These are phyloP conservation scores for Intellagama lesueurii DNA, from an alignment of 2,797 vertebrate genomes.

Conservation along the genomic window DNA sequence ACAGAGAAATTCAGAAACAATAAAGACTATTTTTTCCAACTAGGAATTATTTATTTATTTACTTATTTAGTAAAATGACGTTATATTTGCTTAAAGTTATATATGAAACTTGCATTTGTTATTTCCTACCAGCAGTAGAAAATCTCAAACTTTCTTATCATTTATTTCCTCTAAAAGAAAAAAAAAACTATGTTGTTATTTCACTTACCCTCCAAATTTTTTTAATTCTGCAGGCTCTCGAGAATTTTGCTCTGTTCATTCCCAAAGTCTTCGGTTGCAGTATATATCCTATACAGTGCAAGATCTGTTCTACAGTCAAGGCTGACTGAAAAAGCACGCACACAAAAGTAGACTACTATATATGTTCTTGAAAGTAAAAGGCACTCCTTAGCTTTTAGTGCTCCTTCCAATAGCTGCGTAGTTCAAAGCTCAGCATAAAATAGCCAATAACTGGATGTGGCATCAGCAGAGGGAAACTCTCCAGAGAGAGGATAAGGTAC, in stretches of 20 bases:
- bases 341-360: constrained; percentile 69
- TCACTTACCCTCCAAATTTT: constrained; percentile 92
- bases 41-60: not conserved
- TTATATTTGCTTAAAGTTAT: constrained; percentile 10
- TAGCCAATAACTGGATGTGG: constrained; percentile 77
- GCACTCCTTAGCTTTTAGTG: constrained; percentile 85
- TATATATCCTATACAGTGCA: constrained; percentile 54
- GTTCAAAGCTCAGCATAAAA: constrained; percentile 78
- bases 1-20: constrained; percentile 31
- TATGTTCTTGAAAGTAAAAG: constrained; percentile 80
- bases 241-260: constrained; percentile 88
- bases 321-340: constrained; percentile 20
- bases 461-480: constrained; percentile 60
- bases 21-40: constrained; percentile 20
- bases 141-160: not conserved
- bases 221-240: constrained; percentile 86
- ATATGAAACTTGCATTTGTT: constrained; percentile 16
- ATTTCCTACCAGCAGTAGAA: constrained; percentile 32
- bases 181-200: constrained; percentile 40
- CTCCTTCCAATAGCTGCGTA: constrained; percentile 82
- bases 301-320: constrained; percentile 52
- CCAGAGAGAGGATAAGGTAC: constrained; percentile 63
- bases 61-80: constrained; percentile 41
- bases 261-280: constrained; percentile 57
- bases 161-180: constrained; percentile 29